A percentile compares a stretch with the other conserved stretches of the same genome.
Conservation (phyloP, 2,797 vertebrate species). For the Sebastes hubbsi region DNA sequence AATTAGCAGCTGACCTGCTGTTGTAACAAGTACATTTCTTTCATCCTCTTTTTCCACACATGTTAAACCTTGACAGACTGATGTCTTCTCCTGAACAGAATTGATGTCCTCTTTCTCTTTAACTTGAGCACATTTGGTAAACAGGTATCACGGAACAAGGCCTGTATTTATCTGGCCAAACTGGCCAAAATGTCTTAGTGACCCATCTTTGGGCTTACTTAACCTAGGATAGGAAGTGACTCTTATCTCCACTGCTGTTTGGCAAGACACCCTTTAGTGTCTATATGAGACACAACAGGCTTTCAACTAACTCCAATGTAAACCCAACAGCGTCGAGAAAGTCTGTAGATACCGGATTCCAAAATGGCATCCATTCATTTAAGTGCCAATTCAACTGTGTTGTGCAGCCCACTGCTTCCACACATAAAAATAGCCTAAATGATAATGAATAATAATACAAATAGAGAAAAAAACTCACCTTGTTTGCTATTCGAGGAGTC, state of each 20-base stretch:
- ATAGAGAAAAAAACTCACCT: neutral
- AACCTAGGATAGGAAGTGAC: neutral
- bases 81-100: neutral
- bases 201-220: neutral
- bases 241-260: neutral
- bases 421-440: neutral
- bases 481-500: neutral
- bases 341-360: too few relatives aligned
- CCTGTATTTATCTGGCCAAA: neutral
- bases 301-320: too few relatives aligned
- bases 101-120: neutral
- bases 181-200: neutral
- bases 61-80: neutral
- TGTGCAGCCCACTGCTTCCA: too few relatives aligned
- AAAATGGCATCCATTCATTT: too few relatives aligned
- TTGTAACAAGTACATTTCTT: neutral
- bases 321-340: too few relatives aligned
- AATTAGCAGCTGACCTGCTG: slow-evolving; percentile 16
- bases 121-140: neutral
- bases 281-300: too few relatives aligned
- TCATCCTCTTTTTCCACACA: neutral
- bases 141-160: neutral
- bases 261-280: too few relatives aligned
- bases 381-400: too few relatives aligned
- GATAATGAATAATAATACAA: neutral